Conservation (phyloP, 2,113 vertebrate species). For the Hystrix cristata region DNA sequence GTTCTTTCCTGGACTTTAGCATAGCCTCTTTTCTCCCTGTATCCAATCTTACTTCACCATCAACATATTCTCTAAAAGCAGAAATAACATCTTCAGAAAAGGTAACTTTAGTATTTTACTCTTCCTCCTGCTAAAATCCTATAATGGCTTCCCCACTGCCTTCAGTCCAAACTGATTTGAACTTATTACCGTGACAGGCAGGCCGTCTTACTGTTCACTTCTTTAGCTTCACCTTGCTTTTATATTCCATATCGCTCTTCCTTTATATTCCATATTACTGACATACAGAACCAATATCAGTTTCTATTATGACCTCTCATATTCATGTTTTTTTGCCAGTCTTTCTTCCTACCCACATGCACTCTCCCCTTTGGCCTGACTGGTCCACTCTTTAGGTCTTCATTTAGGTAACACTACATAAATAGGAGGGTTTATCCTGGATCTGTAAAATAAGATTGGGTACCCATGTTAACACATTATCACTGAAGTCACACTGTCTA, state of each 20-base stretch:
- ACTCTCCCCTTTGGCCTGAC: neutral
- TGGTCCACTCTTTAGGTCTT: neutral
- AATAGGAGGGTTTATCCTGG: neutral
- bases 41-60: constrained; percentile 39
- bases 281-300: neutral
- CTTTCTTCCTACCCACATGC: neutral
- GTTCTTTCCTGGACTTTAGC: neutral
- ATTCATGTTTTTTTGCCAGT: neutral
- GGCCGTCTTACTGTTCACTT: neutral
- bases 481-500: neutral
- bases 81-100: constrained; percentile 27
- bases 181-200: neutral
- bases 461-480: neutral
- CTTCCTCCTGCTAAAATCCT: neutral
- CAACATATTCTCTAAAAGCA: constrained; percentile 20
- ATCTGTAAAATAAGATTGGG: neutral
- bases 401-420: neutral
- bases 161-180: neutral
- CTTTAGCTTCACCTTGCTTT: neutral
- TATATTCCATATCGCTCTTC: neutral
- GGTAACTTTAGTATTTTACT: neutral
- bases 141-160: neutral
- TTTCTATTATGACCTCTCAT: neutral
- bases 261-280: neutral
- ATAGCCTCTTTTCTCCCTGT: neutral